Base-by-base conservation (phyloP, 1,140 invertebrate genomes). In the Mizuhopecten yessoensis region DNA sequence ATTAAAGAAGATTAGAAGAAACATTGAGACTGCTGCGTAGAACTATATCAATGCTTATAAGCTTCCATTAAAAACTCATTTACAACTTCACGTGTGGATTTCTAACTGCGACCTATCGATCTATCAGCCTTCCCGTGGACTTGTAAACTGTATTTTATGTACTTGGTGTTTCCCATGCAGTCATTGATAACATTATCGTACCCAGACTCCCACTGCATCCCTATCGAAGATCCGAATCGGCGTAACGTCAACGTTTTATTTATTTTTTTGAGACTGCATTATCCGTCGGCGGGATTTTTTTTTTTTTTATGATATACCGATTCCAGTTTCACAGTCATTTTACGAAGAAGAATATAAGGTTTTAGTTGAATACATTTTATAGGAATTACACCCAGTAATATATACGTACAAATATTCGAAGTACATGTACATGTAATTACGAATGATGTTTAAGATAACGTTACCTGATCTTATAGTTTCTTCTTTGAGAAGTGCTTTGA, bases 101-200 rank as follows among this genome's bases (percentile, higher is more conserved):
- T 75, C 57, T 75, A 0, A 75, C 57, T 29, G 57, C 0, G 57
- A n/a, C 9, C n/a, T 1, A 75, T 75, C 57, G 57, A 75, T 75
- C 57, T 75, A n/a, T 29, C 1, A 9, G 57, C 57, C 57, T n/a
- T 29, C 57, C 57, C 15, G 57, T 75, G 29, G 57, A 75, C 57
- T 75, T 75, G 29, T 75, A 29, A 75, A 75, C 57, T 75, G 57
- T 75, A 75, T 75, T 75, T 75, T 75, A 75, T 75, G 57, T 75
- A 75, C 57, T 29, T 11, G n/a, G 57, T 23, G 9, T 45, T 29
- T 75, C 57, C 57, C 1, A 7, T n/a, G 23, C 29, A 29, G 57
- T 75, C 57, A n/a, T 29, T 75, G 57, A 75, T 75, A 75, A 75
- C 57, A 29, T n/a, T 75, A 75, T 75, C 57, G n/a, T 75, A 75